Evolutionary conservation across 1,140 invertebrate genomes (phyloP).

Genomic region (Halesus radiatus): DNA sequence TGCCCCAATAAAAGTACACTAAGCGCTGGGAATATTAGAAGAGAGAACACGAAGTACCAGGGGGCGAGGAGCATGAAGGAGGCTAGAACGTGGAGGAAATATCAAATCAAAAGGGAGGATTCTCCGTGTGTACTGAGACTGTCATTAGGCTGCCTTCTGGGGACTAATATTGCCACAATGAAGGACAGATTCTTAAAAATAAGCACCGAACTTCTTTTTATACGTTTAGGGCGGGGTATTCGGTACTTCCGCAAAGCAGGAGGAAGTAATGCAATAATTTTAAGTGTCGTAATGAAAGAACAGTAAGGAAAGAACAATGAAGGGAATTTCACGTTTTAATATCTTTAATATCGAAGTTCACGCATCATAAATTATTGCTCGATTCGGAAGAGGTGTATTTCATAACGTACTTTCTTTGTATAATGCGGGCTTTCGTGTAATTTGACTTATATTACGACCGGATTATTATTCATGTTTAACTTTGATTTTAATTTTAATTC

Average conservation of each 20-base stretch:
- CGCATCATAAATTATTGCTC: conserved; percentile 35
- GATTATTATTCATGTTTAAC: conserved; percentile 31
- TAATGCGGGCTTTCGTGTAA: conserved; percentile 14
- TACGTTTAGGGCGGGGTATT: conserved; percentile 22
- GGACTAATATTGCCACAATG: conserved; percentile 60
- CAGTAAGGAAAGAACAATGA: conserved; percentile 42
- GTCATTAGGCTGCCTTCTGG: conserved; percentile 65
- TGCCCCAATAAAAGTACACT: conserved; percentile 73
- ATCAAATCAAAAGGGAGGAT: conserved; percentile 67
- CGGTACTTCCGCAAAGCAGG: neutral
- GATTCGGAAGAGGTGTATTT: conserved; percentile 28
- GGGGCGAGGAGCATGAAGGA: conserved; percentile 65
- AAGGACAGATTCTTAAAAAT: conserved; percentile 54
- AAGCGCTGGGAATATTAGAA: conserved; percentile 70
- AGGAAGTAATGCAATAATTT: conserved; percentile 40
- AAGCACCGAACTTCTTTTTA: conserved; percentile 49
- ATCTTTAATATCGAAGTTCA: conserved; percentile 38
- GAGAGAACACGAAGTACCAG: conserved; percentile 67
- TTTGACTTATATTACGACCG: conserved; percentile 23
- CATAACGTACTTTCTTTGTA: neutral
- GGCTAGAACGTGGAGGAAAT: conserved; percentile 68
- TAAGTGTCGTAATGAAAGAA: conserved; percentile 45
- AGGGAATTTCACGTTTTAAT: conserved; percentile 35
- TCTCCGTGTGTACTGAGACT: conserved; percentile 64
- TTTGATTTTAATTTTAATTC: conserved; percentile 33